Base-by-base conservation (phyloP, 2,888 invertebrate species). In the Sinelater perroti region DNA sequence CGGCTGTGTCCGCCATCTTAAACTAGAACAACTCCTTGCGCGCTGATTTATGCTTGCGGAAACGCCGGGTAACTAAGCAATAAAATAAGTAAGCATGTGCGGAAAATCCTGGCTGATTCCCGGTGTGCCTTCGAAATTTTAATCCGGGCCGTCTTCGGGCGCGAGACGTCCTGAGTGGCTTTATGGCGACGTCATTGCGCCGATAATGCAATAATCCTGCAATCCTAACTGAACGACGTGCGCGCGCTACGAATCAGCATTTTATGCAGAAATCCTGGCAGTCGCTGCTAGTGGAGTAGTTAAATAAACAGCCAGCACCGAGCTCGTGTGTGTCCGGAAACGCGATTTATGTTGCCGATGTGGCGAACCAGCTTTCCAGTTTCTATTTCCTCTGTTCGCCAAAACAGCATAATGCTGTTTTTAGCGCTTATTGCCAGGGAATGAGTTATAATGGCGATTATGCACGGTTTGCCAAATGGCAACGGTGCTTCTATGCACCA, bases 1-100 rank as follows among this genome's bases (percentile, higher is more conserved):
- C 51, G 51, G 51, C 51, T 51, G 51, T 26, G 51, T 51, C 51
- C 40, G 40, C 51, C 38, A 51, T 51, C 51, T 51, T 51, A 51
- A 51, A 51, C 51, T 51, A 51, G 51, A 40, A 51, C 51, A 51
- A 40, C 30, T 51, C 30, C 51, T 51, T 51, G 51, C 30, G 38
- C 31, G 11, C 40, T 51, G 51, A 51, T 51, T 51, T 51, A 51
- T 51, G 21, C 40, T 31, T 21, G 36, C 38, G 38, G 38, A 31
- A 51, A 51, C 11, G 13, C 42, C 14, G 10, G 24, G 26, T 24
- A 42, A 42, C 51, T 40, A 51, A 30, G 30, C 51, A 28, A 13
- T 51, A 30, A 40, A 51, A 40, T 51, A 51, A 35, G 49, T 36
- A 36, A 51, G 24, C 18, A 18, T 40, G 40, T 40, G 30, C 28